These are phyloP conservation scores for Campoplex nolae DNA, from an alignment of 2,888 invertebrate species.

Conservation along the genomic window DNA sequence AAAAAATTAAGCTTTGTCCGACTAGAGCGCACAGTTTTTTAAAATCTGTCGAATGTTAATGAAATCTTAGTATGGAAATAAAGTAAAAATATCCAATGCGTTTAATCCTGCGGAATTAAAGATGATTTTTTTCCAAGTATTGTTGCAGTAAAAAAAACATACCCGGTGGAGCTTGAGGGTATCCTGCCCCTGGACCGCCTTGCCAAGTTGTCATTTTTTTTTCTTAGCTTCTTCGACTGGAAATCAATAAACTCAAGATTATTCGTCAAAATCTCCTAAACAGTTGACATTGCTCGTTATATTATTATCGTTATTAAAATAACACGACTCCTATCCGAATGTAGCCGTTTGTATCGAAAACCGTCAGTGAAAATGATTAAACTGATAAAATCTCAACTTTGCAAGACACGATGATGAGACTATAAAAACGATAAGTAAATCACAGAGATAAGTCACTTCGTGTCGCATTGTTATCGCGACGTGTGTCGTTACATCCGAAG, in stretches of 20 bases:
- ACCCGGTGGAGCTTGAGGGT: slow-evolving; percentile 84
- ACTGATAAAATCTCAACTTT: not conserved
- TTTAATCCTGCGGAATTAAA: not conserved
- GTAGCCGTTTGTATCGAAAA: not conserved
- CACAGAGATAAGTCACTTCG: not conserved
- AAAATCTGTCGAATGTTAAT: not conserved
- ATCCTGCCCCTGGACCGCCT: slow-evolving; percentile 80
- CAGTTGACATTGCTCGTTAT: not conserved
- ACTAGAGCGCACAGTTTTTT: not conserved
- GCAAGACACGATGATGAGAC: not conserved
- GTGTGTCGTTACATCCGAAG: not conserved
- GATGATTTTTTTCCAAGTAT: slow-evolving; percentile 6
- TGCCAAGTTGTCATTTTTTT: slow-evolving; percentile 83
- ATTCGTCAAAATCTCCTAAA: not conserved
- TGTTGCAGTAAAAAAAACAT: slow-evolving; percentile 61
- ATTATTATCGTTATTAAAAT: too few species aligned
- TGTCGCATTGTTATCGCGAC: slow-evolving; percentile 2
- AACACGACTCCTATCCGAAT: too few species aligned
- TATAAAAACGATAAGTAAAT: not conserved
- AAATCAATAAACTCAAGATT: slow-evolving; percentile 22
- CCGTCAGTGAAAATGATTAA: not conserved
- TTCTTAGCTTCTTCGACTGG: not conserved
- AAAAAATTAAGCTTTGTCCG: not conserved
- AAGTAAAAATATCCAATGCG: too few species aligned
- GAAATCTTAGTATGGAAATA: not conserved